Percentiles rank a stretch among this genome's conserved stretches.
These are phyloP conservation scores for Agrypnus murinus DNA, from an alignment of 2,888 invertebrate genomes.

Conservation along the genomic window DNA sequence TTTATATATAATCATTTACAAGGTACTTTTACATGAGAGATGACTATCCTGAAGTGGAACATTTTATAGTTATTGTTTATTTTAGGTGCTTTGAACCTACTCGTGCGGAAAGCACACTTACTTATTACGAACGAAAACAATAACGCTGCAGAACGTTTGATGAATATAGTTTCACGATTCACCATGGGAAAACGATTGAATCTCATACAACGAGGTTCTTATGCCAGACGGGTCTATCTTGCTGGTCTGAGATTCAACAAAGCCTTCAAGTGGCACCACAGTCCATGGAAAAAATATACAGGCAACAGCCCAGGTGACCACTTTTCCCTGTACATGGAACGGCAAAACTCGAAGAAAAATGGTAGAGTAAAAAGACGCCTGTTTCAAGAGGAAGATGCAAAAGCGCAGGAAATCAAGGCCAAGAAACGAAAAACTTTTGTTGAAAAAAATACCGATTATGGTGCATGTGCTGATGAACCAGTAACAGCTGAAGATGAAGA, in stretches of 20 bases:
- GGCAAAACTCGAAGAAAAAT: too few relatives aligned
- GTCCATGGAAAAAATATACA: constrained; percentile 2
- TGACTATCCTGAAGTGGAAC: background rate
- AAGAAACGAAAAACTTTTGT: constrained; percentile 9
- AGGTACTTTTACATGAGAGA: background rate
- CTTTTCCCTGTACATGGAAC: background rate
- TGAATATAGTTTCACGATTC: constrained; percentile 27
- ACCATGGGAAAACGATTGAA: constrained; percentile 21
- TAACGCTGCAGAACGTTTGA: constrained; percentile 32
- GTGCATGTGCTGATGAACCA: background rate
- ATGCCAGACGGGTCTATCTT: constrained; percentile 30
- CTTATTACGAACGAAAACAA: constrained; percentile 8
- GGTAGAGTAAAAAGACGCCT: background rate
- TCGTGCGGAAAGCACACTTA: too few relatives aligned
- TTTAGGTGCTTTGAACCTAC: background rate
- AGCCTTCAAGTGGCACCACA: background rate
- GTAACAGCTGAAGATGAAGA: background rate
- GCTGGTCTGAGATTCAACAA: constrained; percentile 20
- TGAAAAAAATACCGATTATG: too few relatives aligned
- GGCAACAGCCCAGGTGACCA: background rate
- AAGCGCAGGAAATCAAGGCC: background rate
- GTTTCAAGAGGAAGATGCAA: background rate
- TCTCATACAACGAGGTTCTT: constrained; percentile 34
- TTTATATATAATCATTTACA: constrained; percentile 11
- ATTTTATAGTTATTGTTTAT: background rate